Percentiles rank a stretch among this genome's conserved stretches.
phyloP scores from a whole-genome alignment of 2,888 invertebrate genomes.

The Dicycla oo region DNA sequence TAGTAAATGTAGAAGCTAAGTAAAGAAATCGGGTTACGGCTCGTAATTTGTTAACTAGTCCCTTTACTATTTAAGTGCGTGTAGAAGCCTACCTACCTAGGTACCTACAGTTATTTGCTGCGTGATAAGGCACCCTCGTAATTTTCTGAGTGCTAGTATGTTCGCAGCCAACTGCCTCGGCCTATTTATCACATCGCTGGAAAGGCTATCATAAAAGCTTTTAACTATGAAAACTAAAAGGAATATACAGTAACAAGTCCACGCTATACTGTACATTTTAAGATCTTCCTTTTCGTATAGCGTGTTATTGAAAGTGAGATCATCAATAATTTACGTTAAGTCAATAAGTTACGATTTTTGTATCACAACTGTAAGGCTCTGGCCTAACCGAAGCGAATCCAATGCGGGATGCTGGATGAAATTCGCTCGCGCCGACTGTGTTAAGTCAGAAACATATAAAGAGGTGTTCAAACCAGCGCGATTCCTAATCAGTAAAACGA shows the following conservation, averaged over 20 bases:
- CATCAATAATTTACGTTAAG: no score
- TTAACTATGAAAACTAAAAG: conserved; percentile 6
- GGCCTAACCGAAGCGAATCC: no score
- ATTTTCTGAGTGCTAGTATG: conserved; percentile 40
- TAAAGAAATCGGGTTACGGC: conserved; percentile 48
- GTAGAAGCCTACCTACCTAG: conserved; percentile 3
- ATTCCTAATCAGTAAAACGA: background rate
- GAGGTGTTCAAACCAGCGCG: background rate
- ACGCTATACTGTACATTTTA: no score
- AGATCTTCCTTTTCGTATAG: background rate
- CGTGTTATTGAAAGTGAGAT: background rate
- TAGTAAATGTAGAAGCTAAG: conserved; percentile 41
- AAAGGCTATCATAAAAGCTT: conserved; percentile 11
- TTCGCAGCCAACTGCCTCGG: conserved; percentile 7
- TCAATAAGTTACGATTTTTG: background rate
- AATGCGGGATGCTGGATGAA: background rate
- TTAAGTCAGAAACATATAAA: background rate
- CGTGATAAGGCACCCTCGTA: conserved; percentile 32
- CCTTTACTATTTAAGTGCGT: conserved; percentile 41
- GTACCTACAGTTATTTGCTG: background rate
- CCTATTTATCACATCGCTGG: conserved; percentile 19
- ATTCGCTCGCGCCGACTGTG: no score
- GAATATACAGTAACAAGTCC: background rate
- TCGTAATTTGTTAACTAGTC: conserved; percentile 42
- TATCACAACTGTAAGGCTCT: background rate